Evolutionary conservation across 2,888 invertebrate genomes (phyloP), one percentile per base, ranked within the genome.

Genomic region (Diarsia rubi): DNA sequence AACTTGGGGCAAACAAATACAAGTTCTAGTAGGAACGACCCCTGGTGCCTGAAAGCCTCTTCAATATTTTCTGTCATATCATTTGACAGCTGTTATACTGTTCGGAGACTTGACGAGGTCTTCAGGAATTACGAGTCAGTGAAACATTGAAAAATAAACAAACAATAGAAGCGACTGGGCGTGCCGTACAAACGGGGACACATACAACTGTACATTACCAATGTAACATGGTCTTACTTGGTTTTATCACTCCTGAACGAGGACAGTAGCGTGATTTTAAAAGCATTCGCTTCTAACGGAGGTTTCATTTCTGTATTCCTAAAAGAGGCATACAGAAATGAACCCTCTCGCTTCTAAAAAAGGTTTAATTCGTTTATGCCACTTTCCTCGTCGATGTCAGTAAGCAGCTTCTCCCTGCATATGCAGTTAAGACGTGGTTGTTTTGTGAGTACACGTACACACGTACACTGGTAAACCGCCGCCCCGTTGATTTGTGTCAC

Each of bases 401-500:
- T 69, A 66, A 54, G 4, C 37, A 57, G 19, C 45, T 69, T 57
- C 19, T 42, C n/a, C 3, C 8, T 54, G 78, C 83, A 77, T 85
- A 85, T 87, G 87, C 81, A 86, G 81, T 73, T 57, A 73, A 67
- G 75, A 70, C 73, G 79, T 88, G 82, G 75, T 77, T 79, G 67
- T 71, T 78, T 74, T 78, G 82, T 88, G 79, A 69, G 21, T 4
- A 81, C 63, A 81, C 68, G 79, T 82, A 78, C 47, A 81, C 63
- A 81, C 68, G 79, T 82, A 78, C 47, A 78, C 47, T 88, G 89
- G 92, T 89, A 90, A 93, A 88, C 92, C 94, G 92, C 92, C 91
- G 85, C 77, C 88, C 88, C 87, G 90, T 91, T 91, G 88, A 90
- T 89, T 91, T 91, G 89, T 92, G 91, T 93, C 92, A 91, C 88